Conservation (phyloP, 2,797 vertebrate species). For the Poecilia velifera region DNA sequence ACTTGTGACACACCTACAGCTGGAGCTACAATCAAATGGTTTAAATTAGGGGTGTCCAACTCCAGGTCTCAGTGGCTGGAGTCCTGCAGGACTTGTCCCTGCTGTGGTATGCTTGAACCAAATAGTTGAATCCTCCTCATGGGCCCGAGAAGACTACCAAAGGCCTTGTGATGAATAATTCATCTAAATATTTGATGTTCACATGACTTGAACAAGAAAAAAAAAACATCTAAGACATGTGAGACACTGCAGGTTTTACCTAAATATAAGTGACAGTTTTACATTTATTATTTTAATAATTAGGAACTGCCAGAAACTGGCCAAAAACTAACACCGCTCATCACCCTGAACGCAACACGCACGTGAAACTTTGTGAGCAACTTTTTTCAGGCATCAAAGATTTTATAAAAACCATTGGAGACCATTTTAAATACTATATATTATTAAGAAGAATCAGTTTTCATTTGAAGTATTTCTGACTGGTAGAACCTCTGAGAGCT, state of each 20-base stretch:
- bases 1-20: neutral
- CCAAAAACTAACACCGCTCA: neutral
- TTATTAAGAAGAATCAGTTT: neutral
- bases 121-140: neutral
- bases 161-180: neutral
- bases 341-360: neutral
- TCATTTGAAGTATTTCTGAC: constrained; percentile 9
- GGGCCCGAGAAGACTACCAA: neutral
- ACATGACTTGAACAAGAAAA: neutral
- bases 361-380: neutral
- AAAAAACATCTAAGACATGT: neutral
- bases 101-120: neutral
- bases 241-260: neutral
- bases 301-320: neutral
- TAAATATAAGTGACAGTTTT: neutral
- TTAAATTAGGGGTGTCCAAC: neutral
- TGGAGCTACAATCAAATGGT: neutral
- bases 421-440: neutral
- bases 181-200: neutral
- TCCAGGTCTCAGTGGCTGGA: neutral
- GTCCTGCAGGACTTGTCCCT: neutral
- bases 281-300: neutral
- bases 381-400: neutral
- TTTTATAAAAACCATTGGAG: neutral
- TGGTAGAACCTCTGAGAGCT: neutral